Base-by-base conservation (phyloP, 2,797 vertebrate species). In the Parauchenoglanis punctatus region DNA sequence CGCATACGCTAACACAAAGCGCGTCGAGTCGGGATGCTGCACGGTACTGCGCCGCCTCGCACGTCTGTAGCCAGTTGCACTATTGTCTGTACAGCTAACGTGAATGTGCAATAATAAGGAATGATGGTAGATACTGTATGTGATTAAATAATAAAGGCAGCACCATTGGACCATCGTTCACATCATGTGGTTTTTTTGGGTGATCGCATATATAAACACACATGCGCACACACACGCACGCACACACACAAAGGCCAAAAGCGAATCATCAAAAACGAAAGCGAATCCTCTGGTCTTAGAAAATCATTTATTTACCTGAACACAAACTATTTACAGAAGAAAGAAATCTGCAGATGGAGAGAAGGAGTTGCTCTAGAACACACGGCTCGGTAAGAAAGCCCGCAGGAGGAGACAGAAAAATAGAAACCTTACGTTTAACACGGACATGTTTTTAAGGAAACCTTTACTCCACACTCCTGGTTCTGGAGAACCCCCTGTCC, bases 51-150 rank as follows among this genome's bases (percentile, higher is more conserved):
- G 95, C 81, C 78, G 92, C 94, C 94, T 93, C 88, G 93, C 90
- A 93, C 91, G 90, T 96, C 93, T 94, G 93, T 95, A 94, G 92
- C 93, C 93, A 89, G 91, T 96, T 95, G 96, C 96, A 97, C 95
- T 96, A 96, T 96, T 94, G 92, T 95, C 93, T 95, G 94, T 95
- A 93, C 92, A 95, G 95, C 94, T 95, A 95, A 96, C 93, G 93
- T 95, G 93, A 93, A 95, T 93, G 96, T 96, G 95, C 96, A 96
- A 96, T 96, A 96, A 95, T 86, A 86, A 86, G 87, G 93, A 94
- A 95, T 92, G 94, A 94, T 91, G 93, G 94, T 95, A 94, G 95
- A 96, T 96, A 96, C 93, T 95, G 94, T 96, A 94, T 94, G 94
- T 95, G 95, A 95, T 95, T 94, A 94, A 94, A 93, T 91, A 95